Base-by-base conservation (phyloP, 2,888 invertebrate genomes). In the Adela reaumurella region DNA sequence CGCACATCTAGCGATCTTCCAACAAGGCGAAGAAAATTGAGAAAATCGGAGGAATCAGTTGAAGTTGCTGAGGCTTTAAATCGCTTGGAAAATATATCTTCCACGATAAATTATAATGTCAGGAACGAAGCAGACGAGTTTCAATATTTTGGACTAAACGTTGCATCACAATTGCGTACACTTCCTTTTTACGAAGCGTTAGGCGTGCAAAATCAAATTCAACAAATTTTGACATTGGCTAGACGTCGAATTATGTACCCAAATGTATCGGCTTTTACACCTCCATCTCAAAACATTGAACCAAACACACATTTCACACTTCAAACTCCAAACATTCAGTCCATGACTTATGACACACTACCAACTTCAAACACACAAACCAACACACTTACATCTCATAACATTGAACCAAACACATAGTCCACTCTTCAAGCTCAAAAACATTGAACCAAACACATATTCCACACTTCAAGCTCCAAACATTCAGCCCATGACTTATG, bases 171-270 rank as follows among this genome's bases (percentile, higher is more conserved):
- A 50, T 43, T 54, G 51, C 49, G 51, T 43, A 17, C 17, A 3
- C 50, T 54, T 17, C 51, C 51, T 44, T 43, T 53, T 43, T 48
- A 51, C 29, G 50, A 51, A 2, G 53, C 54, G 48, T 49, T 54
- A 50, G 48, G 46, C 20, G 45, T 51, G 47, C 54, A 51, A 48
- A 46, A 44, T 47, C 47, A 53, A 29, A 53, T 54, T 17, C 49
- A 54, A 50, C 35, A 2, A 20, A 52, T 50, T 50, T 17, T 53
- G 49, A 46, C 51, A 49, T 47, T 51, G 43, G 52, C 51, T 29
- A 53, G 50, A 50, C 49, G 50, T 43, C 50, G 48, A 46, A 16
- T 46, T 35, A 20, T 24, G 48, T 50, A 47, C 41, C 52, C 46
- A 28, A 52, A 52, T 49, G 48, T 49, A 17, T 49, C 49, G 45